These are phyloP conservation scores for Morus bassanus DNA, from an alignment of 2,797 vertebrate species.

Conservation along the genomic window DNA sequence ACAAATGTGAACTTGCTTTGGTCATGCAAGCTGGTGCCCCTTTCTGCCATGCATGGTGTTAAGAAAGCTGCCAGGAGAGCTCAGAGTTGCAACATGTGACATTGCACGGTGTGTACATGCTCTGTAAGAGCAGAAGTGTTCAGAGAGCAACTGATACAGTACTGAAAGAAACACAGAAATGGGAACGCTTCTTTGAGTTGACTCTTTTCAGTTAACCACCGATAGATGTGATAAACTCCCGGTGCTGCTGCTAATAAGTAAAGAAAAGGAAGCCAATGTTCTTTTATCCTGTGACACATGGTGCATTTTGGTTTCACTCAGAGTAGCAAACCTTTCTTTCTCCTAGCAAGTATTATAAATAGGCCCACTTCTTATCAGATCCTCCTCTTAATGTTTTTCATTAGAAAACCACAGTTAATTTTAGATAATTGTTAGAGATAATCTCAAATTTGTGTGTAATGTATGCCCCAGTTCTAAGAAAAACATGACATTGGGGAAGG, in stretches of 20 bases:
- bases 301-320: neutral
- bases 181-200: neutral
- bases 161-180: neutral
- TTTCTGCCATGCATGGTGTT: neutral
- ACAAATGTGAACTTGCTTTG: neutral
- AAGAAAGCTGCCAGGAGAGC: neutral
- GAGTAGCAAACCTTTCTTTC: slow-evolving; percentile 18
- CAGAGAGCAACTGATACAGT: neutral
- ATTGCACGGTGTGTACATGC: accelerated
- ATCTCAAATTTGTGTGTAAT: slow-evolving; percentile 76
- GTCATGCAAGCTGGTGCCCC: neutral
- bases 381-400: slow-evolving; percentile 76
- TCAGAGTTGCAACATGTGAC: neutral
- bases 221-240: slow-evolving; percentile 15
- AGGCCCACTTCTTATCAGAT: slow-evolving; percentile 76
- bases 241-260: slow-evolving; percentile 9
- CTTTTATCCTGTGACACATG: neutral
- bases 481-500: slow-evolving; percentile 63
- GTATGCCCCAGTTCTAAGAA: slow-evolving; percentile 72
- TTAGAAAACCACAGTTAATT: slow-evolving; percentile 82
- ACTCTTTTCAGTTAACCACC: slow-evolving; percentile 28
- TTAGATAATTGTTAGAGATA: slow-evolving; percentile 78
- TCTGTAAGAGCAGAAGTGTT: neutral
- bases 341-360: slow-evolving; percentile 69
- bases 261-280: slow-evolving; percentile 1